A percentile compares a stretch with the other conserved stretches of the same genome.
Evolutionary conservation across 2,888 invertebrate species (phyloP).

Genomic region (Pseudolycoriella hygida): DNA sequence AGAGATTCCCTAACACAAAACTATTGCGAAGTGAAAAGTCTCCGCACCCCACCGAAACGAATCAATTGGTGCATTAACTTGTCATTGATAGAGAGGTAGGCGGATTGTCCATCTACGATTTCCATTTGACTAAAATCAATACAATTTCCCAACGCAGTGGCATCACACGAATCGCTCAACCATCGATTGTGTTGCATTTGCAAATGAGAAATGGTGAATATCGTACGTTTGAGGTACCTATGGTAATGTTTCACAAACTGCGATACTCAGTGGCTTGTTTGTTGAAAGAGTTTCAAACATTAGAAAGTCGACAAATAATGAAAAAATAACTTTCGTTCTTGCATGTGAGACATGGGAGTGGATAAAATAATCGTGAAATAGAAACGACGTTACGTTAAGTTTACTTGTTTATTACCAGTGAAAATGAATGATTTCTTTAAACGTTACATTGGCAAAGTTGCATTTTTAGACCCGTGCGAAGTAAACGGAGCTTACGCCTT

Average conservation of each 20-base stretch:
- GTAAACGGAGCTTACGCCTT: no score
- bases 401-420: no score
- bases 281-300: conserved; percentile 31
- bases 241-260: conserved; percentile 33
- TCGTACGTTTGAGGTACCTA: conserved; percentile 31
- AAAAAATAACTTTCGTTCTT: conserved; percentile 20
- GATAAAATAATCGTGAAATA: no score
- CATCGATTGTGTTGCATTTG: conserved; percentile 33
- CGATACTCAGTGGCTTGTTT: conserved; percentile 32
- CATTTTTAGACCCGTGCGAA: no score
- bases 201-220: conserved; percentile 29
- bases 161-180: conserved; percentile 28
- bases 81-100: conserved; percentile 31
- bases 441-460: no score
- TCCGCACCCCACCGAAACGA: conserved; percentile 26
- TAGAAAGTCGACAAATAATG: conserved; percentile 29
- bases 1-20: conserved; percentile 25
- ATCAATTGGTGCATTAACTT: conserved; percentile 35
- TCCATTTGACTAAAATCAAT: background rate
- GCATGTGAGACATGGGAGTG: background rate
- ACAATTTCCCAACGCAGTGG: conserved; percentile 17
- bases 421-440: no score
- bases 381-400: no score
- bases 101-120: background rate
- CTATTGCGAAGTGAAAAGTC: conserved; percentile 25